Base-by-base conservation (phyloP, 1,140 invertebrate genomes). In the Drosophila auraria region DNA sequence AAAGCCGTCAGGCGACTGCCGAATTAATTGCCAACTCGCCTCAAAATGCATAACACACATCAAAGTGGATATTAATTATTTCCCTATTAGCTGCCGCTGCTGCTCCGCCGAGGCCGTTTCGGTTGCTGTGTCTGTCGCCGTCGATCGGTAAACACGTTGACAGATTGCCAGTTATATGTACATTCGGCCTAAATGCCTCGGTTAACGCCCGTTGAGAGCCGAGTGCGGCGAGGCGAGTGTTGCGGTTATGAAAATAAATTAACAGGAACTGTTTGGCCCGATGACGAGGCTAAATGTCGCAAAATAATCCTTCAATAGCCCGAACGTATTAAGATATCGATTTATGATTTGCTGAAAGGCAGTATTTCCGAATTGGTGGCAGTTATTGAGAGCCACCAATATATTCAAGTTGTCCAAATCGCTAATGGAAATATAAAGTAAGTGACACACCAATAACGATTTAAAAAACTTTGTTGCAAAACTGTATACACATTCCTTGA, bases 41-140 rank as follows among this genome's bases (percentile, higher is more conserved):
- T 60, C 27, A 58, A 82, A 77, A 82, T 57, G 49, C 65, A 65
- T 72, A 81, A 66, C 65, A 71, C 56, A 70, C 30, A 65, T 44
- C 53, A 25, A 61, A 58, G 51, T 66, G 58, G 45, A 57, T 38
- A 69, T 86, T 82, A 87, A 86, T 87, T 82, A 86, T 87, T 87
- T 82, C 74, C 74, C 82, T 69, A 76, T 83, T 80, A 68, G 65
- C 47, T 60, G 82, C 56, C 50, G 20, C 49, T 17, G 51, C 9
- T 53, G 80, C 57, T 56, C n/a, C 45, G 44, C 20, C 57, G 59
- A 27, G 14, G 60, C 54, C 27, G 70, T 44, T 54, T 62, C 45
- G 51, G 53, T 58, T 53, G 62, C 60, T 51, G 65, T 38, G 65
- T 69, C 40, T 9, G 42, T 49, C 23, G 50, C 64, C n/a, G 49